Evolutionary conservation across 2,888 invertebrate species (phyloP).

Genomic region (Epinotia bilunana): DNA sequence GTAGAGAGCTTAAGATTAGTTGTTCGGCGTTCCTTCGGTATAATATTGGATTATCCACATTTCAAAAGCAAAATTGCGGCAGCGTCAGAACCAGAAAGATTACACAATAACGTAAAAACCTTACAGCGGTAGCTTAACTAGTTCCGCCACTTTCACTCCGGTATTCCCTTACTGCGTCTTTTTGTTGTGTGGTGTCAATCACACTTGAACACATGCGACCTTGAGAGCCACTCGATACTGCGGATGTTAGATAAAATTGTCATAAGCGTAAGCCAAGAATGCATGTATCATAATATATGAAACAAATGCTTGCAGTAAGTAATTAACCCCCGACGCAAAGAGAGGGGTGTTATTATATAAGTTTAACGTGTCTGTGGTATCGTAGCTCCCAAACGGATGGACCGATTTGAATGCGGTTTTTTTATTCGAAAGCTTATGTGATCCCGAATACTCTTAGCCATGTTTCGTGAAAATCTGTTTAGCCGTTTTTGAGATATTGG

Average conservation of each 20-base stretch:
- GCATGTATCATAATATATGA: background rate
- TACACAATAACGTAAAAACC: constrained; percentile 23
- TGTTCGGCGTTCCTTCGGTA: background rate
- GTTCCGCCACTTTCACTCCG: constrained; percentile 34
- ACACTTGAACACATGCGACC: constrained; percentile 19
- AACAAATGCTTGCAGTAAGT: no score
- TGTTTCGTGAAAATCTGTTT: no score
- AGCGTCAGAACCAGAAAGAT: background rate
- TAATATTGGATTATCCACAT: background rate
- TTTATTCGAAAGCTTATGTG: no score
- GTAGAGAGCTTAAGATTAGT: no score
- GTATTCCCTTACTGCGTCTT: constrained; percentile 23
- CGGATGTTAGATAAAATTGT: constrained; percentile 28
- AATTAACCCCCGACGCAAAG: no score
- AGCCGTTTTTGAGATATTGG: no score
- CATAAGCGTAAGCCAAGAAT: background rate
- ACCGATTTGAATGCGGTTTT: no score
- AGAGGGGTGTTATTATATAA: no score
- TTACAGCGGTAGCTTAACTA: constrained; percentile 5
- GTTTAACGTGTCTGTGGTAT: no score
- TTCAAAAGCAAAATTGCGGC: background rate
- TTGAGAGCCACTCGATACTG: constrained; percentile 16
- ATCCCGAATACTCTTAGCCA: no score
- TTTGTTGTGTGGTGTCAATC: constrained; percentile 14
- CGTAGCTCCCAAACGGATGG: no score